Evolutionary conservation across 1,140 invertebrate species (phyloP).

Genomic region (Drosophila novamexicana): DNA sequence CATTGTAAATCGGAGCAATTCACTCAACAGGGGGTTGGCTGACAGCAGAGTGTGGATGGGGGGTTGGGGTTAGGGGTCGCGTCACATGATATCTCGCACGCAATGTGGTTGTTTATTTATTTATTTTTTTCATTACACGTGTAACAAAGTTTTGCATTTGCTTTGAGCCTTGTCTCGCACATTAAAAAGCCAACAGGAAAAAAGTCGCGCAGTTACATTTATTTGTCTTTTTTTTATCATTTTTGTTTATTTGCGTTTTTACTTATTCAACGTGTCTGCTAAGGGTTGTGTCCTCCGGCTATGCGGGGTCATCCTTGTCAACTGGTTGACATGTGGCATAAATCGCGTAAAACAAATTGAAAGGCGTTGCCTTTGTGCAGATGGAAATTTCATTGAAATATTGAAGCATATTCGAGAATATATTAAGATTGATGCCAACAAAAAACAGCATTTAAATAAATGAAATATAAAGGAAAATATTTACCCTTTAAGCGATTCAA

Average conservation of each 20-base stretch:
- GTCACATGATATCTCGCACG: slow-evolving; percentile 41
- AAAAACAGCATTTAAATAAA: background rate
- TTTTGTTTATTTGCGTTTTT: slow-evolving; percentile 68
- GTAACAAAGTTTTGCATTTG: slow-evolving; percentile 81
- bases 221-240: slow-evolving; percentile 23
- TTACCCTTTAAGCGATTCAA: background rate
- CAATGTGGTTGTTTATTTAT: slow-evolving; percentile 72
- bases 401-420: slow-evolving; percentile 35
- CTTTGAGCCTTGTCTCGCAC: slow-evolving; percentile 68
- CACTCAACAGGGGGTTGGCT: slow-evolving; percentile 17
- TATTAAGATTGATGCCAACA: slow-evolving; percentile 12
- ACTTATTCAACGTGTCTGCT: slow-evolving; percentile 59
- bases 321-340: slow-evolving; percentile 76
- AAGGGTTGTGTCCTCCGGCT: slow-evolving; percentile 30
- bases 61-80: slow-evolving; percentile 30
- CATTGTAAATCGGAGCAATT: slow-evolving; percentile 76
- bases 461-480: background rate
- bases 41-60: background rate
- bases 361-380: slow-evolving; percentile 17
- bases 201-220: slow-evolving; percentile 28
- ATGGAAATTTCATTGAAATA: slow-evolving; percentile 42
- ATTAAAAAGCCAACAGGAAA: slow-evolving; percentile 62
- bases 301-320: slow-evolving; percentile 68
- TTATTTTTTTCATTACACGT: slow-evolving; percentile 82
- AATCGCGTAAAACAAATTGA: slow-evolving; percentile 72